Evolutionary conservation across 92 coral and sea anemone genomes (phyloP), one percentile per base, ranked within the genome.

Genomic region (Muricea muricata): DNA sequence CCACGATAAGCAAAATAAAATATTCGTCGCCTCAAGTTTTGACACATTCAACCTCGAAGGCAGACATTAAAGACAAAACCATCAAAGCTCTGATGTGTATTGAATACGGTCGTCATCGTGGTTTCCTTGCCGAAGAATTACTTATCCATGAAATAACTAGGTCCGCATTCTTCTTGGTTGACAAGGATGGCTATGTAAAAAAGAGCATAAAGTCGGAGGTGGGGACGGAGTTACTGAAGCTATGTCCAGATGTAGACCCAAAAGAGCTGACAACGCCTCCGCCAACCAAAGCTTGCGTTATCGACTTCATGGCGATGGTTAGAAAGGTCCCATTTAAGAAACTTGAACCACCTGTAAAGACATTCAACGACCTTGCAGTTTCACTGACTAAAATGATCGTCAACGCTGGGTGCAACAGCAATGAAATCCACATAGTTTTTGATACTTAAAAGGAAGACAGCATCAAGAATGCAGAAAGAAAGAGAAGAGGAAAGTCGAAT

Each of bases 31-130:
- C 77, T 70, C 30, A 70, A 23, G 48, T 45, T 23, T 15, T 31
- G 50, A 34, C 48, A 45, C 23, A 70, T 35, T 70, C 29, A 31
- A 11, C 50, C 48, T 70, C 77, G 29, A 70, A 70, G 2, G 28
- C 77, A 70, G 52, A 70, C 77, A 70, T 70, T 55, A 70, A 70
- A 70, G 77, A 70, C 48, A 15, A 70, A 55, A 70, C 77, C n/a
- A 70, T 68, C 75, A 68, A 68, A 35, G 75, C 75, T 68, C 75
- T 68, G 45, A 68, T 68, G 75, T 34, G 32, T 70, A 70, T 70
- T 70, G 77, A 70, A 25, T 70, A 70, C 40, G 77, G 50, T 33
- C 48, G 77, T 70, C 45, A 70, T 55, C 48, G 77, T 57, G 47
- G 50, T 23, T 33, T 70, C 52, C 47, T 55, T 29, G 29, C 48